Base-by-base conservation (phyloP, 2,888 invertebrate genomes). In the Nebria salina region DNA sequence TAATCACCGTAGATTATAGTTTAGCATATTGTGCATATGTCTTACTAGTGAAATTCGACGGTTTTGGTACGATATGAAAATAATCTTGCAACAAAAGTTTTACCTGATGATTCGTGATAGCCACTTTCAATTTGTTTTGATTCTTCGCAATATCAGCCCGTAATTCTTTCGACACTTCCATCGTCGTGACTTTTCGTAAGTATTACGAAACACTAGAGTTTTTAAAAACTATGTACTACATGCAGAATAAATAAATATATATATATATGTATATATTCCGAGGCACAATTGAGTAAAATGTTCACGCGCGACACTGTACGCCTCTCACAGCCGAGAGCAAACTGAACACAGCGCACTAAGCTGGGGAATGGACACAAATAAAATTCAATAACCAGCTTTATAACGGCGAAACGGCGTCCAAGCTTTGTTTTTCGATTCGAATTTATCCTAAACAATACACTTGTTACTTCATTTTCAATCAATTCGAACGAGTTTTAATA, bases 51-150 rank as follows among this genome's bases (percentile, higher is more conserved):
- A 54, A 54, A 13, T 6, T 8, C 8, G 8, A 54, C 2, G 13
- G 13, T 6, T 11, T 54, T 54, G 54, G 0, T 0, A 54, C 54
- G 34, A 34, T 54, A 54, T 8, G 4, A 77, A 77, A 3, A 25
- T 9, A 70, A 77, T 70, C 72, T 65, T 72, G 72, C 74, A 79
- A 68, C 42, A 64, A 77, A 83, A 84, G 85, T 86, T 86, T 88
- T 88, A 89, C 89, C 88, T 89, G 89, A 86, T 89, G 89, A 86
- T 87, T 87, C 83, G 86, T 85, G 85, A 89, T 89, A 81, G 88
- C 89, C 83, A 85, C 86, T 87, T 87, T 88, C 84, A 89, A 85
- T 84, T 87, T 86, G 80, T 85, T 86, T 85, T 89, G 89, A 84
- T 88, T 89, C 73, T 83, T 83, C 84, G 88, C 87, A 73, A 89